Percentiles rank a stretch among this genome's conserved stretches.
phyloP scores from a whole-genome alignment of 1,140 invertebrate species.

The Ectropis grisescens region DNA sequence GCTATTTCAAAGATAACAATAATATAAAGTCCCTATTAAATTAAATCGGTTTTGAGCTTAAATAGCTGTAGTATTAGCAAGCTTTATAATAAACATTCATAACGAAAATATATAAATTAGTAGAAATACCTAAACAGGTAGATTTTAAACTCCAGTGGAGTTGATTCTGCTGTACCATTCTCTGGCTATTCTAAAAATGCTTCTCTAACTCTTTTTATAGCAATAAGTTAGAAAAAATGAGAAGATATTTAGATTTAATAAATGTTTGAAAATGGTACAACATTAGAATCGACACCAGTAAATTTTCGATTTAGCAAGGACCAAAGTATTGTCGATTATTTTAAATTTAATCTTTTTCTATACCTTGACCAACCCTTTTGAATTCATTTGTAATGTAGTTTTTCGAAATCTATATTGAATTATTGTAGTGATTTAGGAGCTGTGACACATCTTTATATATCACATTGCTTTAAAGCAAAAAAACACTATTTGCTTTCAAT shows the following conservation, averaged over 20 bases:
- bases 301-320: slow-evolving; percentile 25
- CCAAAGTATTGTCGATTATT: slow-evolving; percentile 22
- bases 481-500: slow-evolving; percentile 24
- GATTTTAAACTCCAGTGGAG: slow-evolving; percentile 9
- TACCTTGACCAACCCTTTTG: slow-evolving; percentile 25
- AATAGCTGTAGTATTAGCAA: no score
- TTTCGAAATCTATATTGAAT: slow-evolving; percentile 29
- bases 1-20: no score
- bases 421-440: slow-evolving; percentile 20
- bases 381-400: slow-evolving; percentile 27
- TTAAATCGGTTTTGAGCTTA: no score
- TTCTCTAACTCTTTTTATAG: no score
- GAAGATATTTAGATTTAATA: no score
- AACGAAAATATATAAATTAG: slow-evolving; percentile 8
- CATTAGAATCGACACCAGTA: no score
- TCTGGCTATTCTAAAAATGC: no score
- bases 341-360: slow-evolving; percentile 21
- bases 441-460: slow-evolving; percentile 18
- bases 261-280: no score
- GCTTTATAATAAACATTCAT: slow-evolving; percentile 11
- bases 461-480: slow-evolving; percentile 21
- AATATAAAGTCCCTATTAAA: no score
- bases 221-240: no score
- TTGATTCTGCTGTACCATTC: no score
- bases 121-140: slow-evolving; percentile 12